Conservation (phyloP, 2,888 invertebrate species). For the Morpho helenor region DNA sequence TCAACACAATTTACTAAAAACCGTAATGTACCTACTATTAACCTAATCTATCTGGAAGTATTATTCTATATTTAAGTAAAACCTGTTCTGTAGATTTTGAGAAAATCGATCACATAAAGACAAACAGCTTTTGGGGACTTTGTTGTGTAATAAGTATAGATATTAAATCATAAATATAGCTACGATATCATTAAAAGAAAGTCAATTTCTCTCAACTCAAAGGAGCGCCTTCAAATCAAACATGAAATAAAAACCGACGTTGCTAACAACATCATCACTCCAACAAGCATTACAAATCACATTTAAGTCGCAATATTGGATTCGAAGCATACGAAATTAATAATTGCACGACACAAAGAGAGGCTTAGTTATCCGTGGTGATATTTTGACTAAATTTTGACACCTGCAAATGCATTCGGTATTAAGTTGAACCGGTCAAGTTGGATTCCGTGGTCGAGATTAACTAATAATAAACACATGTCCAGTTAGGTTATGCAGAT, state of each 20-base stretch:
- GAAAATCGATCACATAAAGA: no score
- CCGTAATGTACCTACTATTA: no score
- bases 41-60: no score
- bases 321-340: conserved; percentile 70
- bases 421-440: conserved; percentile 21
- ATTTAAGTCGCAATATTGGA: conserved; percentile 61
- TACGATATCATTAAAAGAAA: conserved; percentile 14
- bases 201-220: conserved; percentile 36
- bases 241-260: conserved; percentile 49
- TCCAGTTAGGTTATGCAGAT: no score
- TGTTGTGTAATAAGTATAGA: no score
- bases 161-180: not conserved
- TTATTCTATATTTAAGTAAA: no score
- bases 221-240: conserved; percentile 56
- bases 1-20: no score
- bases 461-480: no score
- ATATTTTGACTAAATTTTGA: conserved; percentile 41
- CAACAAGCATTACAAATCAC: conserved; percentile 67
- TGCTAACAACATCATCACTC: conserved; percentile 66
- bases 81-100: no score
- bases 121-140: no score
- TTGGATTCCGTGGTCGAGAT: conserved; percentile 13
- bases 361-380: conserved; percentile 37
- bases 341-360: conserved; percentile 58
- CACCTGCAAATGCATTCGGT: conserved; percentile 38